These are phyloP conservation scores for Leuciscus waleckii DNA, from an alignment of 2,797 vertebrate species.

Conservation along the genomic window DNA sequence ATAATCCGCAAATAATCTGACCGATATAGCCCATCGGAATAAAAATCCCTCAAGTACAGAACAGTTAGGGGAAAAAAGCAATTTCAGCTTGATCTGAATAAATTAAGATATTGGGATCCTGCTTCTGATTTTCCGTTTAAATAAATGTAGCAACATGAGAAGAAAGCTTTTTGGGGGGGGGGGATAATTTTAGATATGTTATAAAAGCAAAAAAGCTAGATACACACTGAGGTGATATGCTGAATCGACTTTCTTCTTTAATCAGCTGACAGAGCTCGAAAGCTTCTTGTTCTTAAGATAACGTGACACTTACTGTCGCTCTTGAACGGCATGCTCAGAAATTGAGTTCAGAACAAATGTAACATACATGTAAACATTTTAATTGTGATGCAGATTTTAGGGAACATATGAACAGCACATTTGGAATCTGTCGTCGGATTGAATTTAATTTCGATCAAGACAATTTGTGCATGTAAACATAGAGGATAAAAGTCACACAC, in stretches of 20 bases:
- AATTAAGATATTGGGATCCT: background rate
- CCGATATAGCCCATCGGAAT: background rate
- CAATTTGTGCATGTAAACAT: background rate
- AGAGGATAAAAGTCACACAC: background rate
- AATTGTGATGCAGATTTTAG: background rate
- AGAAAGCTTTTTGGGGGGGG: background rate
- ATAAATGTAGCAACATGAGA: background rate
- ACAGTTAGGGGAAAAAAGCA: background rate
- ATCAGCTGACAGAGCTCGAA: background rate
- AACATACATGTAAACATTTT: background rate
- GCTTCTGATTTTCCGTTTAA: background rate
- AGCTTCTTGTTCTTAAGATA: background rate
- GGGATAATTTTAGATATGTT: background rate
- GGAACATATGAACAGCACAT: background rate
- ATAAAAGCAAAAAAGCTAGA: background rate
- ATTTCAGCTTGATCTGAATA: background rate
- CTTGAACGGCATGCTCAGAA: background rate
- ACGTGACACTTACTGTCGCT: too few relatives aligned
- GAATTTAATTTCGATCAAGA: background rate
- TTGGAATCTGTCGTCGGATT: background rate
- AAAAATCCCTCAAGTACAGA: background rate
- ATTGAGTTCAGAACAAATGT: background rate
- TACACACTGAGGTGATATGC: too few relatives aligned
- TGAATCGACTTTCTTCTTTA: background rate
- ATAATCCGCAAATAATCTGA: conserved; percentile 13